Percentiles rank a stretch among this genome's conserved stretches.
Conservation (phyloP, 2,888 invertebrate species). For the Ormyrus thymus region DNA sequence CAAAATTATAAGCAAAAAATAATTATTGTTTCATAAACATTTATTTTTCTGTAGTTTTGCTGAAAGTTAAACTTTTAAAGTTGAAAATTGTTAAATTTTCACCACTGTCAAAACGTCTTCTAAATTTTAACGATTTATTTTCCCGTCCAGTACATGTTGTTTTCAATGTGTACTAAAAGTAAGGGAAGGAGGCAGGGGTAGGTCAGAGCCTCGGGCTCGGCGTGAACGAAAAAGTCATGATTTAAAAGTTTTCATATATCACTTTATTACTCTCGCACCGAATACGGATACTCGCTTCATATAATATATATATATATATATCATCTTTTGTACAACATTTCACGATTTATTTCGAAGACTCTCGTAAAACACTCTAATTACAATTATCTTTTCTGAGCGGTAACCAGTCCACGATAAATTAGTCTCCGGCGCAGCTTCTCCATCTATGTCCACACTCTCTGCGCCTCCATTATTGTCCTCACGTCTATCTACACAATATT, state of each 20-base stretch:
- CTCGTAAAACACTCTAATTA: conserved; percentile 68
- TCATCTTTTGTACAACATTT: conserved; percentile 66
- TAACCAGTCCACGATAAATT: no score
- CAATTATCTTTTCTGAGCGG: conserved; percentile 59
- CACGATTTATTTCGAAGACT: conserved; percentile 67
- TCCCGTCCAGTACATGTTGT: no score
- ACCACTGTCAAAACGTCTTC: no score
- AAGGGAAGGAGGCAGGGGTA: not conserved
- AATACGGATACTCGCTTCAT: conserved; percentile 25
- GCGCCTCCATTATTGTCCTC: conserved; percentile 65
- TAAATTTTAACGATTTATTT: no score
- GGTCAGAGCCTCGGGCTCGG: not conserved
- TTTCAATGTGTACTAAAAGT: no score
- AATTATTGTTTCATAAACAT: no score
- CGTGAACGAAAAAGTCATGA: conserved; percentile 7
- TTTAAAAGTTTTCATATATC: conserved; percentile 61
- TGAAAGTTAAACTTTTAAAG: no score
- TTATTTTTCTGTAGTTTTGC: no score
- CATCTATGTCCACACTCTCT: conserved; percentile 18
- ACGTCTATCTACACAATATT: conserved; percentile 63
- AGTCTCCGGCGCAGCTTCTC: no score
- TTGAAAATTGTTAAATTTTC: no score
- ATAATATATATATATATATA: conserved; percentile 53
- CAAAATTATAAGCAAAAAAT: no score
- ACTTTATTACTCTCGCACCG: conserved; percentile 64